Evolutionary conservation across 2,797 vertebrate genomes (phyloP).

Genomic region (Psittacula derbiana): DNA sequence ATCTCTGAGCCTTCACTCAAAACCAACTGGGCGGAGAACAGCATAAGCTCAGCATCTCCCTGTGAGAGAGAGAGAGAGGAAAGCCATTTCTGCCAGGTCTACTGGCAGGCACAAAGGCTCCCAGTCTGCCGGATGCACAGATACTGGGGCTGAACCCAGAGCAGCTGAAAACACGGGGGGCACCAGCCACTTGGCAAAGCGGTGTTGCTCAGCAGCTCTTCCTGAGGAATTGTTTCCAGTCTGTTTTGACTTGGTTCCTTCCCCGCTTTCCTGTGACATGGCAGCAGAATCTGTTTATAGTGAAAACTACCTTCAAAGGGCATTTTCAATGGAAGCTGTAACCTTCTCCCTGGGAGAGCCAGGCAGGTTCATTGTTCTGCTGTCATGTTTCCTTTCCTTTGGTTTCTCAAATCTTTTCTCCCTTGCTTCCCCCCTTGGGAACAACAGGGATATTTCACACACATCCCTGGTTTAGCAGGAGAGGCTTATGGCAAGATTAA

Average conservation of each 20-base stretch:
- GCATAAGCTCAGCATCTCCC: neutral
- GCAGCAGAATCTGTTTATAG: slow-evolving; percentile 65
- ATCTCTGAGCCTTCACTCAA: slow-evolving; percentile 24
- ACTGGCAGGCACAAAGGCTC: slow-evolving; percentile 15
- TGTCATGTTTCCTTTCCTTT: slow-evolving; percentile 69
- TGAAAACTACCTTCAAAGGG: slow-evolving; percentile 63
- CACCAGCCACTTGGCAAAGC: slow-evolving; percentile 23
- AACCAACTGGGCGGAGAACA: neutral
- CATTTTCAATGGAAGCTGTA: slow-evolving; percentile 55
- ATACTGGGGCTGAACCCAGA: neutral
- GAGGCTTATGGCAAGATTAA: slow-evolving; percentile 13
- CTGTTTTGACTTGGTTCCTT: slow-evolving; percentile 65
- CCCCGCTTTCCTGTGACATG: slow-evolving; percentile 68
- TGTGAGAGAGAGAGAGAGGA: neutral
- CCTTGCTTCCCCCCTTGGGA: slow-evolving; percentile 64
- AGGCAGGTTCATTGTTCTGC: slow-evolving; percentile 68
- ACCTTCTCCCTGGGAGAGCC: slow-evolving; percentile 61
- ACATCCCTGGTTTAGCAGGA: neutral
- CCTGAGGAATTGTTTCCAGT: slow-evolving; percentile 65
- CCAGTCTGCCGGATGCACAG: slow-evolving; percentile 2
- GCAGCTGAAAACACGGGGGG: neutral
- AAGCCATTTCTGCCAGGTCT: neutral
- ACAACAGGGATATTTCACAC: slow-evolving; percentile 49
- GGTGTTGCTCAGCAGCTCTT: slow-evolving; percentile 42
- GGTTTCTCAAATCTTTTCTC: slow-evolving; percentile 68